phyloP scores from a whole-genome alignment of 2,888 invertebrate species.

The Microdon myrmicae region DNA sequence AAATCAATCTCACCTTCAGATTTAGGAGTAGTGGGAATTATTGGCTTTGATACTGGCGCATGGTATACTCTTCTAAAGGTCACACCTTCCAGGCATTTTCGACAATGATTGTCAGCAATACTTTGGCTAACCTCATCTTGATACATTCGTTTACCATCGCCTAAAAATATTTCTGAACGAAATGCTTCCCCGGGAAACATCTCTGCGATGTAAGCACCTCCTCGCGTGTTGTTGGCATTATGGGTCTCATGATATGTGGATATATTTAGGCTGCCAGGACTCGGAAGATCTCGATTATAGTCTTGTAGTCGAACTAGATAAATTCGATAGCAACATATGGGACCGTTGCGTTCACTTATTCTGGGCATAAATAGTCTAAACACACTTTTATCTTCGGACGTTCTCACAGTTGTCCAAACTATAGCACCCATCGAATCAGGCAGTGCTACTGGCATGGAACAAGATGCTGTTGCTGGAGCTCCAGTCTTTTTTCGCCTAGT shows the following conservation, averaged over 20 bases:
- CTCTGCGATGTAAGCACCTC: constrained; percentile 87
- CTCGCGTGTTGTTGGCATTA: constrained; percentile 69
- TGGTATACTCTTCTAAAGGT: constrained; percentile 53
- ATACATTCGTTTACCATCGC: constrained; percentile 71
- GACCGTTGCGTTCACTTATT: constrained; percentile 85
- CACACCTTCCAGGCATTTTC: constrained; percentile 59
- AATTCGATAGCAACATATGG: constrained; percentile 87
- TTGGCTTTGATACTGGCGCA: constrained; percentile 13
- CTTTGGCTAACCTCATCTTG: constrained; percentile 55
- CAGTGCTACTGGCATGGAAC: constrained; percentile 77
- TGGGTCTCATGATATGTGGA: constrained; percentile 81
- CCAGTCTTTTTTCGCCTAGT: constrained; percentile 81
- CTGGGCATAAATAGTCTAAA: constrained; percentile 81
- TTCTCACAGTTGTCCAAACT: constrained; percentile 73
- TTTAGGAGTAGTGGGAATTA: constrained; percentile 33
- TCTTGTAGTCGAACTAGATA: constrained; percentile 78
- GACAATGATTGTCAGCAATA: constrained; percentile 59
- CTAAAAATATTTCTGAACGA: constrained; percentile 77
- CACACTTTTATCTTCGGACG: constrained; percentile 74
- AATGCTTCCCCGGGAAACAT: constrained; percentile 78
- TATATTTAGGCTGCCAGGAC: constrained; percentile 76
- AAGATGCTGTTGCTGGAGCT: constrained; percentile 72
- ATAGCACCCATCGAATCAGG: constrained; percentile 71
- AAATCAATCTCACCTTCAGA: constrained; percentile 46
- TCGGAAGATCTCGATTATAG: constrained; percentile 72